Conservation (phyloP, 2,113 vertebrate genomes). For the Narcine bancroftii region DNA sequence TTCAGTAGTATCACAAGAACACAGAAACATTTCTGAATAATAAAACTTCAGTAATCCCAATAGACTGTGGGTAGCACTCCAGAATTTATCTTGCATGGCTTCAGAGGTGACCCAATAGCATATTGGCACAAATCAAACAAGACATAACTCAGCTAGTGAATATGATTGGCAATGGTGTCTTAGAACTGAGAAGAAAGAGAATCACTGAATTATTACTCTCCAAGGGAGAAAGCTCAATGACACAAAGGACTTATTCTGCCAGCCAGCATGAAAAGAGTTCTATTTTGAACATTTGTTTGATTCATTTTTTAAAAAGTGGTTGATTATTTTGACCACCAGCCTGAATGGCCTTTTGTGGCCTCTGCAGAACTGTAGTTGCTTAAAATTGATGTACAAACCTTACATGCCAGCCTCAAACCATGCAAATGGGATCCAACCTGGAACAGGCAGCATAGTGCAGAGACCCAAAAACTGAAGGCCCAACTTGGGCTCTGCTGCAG, state of each 20-base stretch:
- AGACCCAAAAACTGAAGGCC: too few species aligned
- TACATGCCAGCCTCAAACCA: too few species aligned
- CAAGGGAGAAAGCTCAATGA: neutral
- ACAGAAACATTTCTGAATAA: neutral
- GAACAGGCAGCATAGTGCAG: too few species aligned
- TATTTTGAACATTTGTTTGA: neutral
- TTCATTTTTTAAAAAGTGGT: slow-evolving; percentile 15
- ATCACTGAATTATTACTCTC: neutral
- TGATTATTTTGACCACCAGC: neutral
- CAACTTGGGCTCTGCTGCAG: too few species aligned
- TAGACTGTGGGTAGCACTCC: neutral
- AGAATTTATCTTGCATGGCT: neutral
- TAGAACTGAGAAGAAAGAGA: neutral
- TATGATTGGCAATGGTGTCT: slow-evolving; percentile 2
- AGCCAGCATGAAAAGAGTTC: neutral
- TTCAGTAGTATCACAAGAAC: neutral
- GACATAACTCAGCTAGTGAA: neutral
- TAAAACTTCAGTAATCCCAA: neutral
- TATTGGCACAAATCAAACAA: neutral
- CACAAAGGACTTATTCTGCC: neutral
- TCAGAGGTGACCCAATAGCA: neutral
- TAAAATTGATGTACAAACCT: too few species aligned
- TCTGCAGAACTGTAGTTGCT: too few species aligned
- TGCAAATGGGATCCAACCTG: too few species aligned
- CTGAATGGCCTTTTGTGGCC: too few species aligned